Percentiles rank a stretch among this genome's conserved stretches.
Conservation (phyloP, 1,140 invertebrate genomes). For the Lordiphosa mommai region DNA sequence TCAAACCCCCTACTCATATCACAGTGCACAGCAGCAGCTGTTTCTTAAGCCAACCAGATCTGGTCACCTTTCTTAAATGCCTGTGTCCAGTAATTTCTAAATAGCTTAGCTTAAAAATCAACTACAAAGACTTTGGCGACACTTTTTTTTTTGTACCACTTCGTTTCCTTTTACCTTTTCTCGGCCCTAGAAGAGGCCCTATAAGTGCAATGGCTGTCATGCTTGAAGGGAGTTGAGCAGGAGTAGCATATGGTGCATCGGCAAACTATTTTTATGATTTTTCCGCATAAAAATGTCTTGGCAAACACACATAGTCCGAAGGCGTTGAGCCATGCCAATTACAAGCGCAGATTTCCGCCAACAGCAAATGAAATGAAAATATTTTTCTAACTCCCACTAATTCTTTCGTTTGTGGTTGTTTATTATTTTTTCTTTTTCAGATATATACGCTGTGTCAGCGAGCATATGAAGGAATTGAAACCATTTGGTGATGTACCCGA, state of each 20-base stretch:
- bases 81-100: constrained; percentile 36
- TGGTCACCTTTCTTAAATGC: constrained; percentile 12
- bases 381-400: constrained; percentile 16
- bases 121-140: constrained; percentile 2
- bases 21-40: constrained; percentile 11
- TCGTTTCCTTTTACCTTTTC: neutral
- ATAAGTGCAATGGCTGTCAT: constrained; percentile 61
- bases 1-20: constrained; percentile 9
- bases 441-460: constrained; percentile 91
- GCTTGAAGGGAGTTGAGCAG: constrained; percentile 21
- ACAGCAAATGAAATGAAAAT: constrained; percentile 26
- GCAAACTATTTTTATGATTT: constrained; percentile 61
- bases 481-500: constrained; percentile 96
- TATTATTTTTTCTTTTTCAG: constrained; percentile 77
- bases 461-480: constrained; percentile 94
- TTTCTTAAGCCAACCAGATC: constrained; percentile 22
- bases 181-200: constrained; percentile 18
- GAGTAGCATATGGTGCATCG: constrained; percentile 26
- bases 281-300: constrained; percentile 47
- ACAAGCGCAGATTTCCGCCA: constrained; percentile 57
- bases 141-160: neutral
- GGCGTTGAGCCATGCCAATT: constrained; percentile 50
- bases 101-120: constrained; percentile 32
- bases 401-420: constrained; percentile 12
- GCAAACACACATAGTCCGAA: neutral